A percentile compares a stretch with the other conserved stretches of the same genome.
phyloP scores from a whole-genome alignment of 2,888 invertebrate genomes.

The Acleris emargana region DNA sequence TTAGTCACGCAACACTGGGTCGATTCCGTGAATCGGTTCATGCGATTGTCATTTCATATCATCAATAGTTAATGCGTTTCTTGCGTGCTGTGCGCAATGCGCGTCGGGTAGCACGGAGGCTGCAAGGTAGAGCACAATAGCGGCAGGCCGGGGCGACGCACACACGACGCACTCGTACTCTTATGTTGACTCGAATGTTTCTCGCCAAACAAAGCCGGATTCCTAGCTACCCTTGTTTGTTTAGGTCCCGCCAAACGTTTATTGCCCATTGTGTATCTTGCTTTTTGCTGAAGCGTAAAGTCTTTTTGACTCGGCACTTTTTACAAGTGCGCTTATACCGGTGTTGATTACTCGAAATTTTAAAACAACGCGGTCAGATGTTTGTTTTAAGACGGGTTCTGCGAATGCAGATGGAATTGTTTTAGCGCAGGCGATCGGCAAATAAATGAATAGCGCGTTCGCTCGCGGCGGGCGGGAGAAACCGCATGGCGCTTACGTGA shows the following conservation, averaged over 20 bases:
- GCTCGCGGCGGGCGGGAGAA: slow-evolving; percentile 53
- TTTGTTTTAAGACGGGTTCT: slow-evolving; percentile 41
- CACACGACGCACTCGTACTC: slow-evolving; percentile 38
- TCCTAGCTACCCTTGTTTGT: slow-evolving; percentile 83
- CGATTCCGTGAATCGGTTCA: slow-evolving; percentile 29
- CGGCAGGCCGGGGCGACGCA: slow-evolving; percentile 43
- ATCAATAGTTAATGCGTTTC: slow-evolving; percentile 20
- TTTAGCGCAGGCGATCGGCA: slow-evolving; percentile 50
- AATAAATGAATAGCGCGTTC: slow-evolving; percentile 45
- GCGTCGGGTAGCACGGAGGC: slow-evolving; percentile 2
- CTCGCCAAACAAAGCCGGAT: slow-evolving; percentile 81
- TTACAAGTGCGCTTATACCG: slow-evolving; percentile 76
- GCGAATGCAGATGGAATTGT: slow-evolving; percentile 48
- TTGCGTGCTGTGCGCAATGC: slow-evolving; percentile 22
- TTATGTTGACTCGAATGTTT: slow-evolving; percentile 78
- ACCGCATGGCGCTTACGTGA: slow-evolving; percentile 56
- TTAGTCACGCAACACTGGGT: slow-evolving; percentile 27
- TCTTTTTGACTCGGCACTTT: slow-evolving; percentile 82
- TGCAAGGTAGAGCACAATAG: slow-evolving; percentile 11
- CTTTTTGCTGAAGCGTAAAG: slow-evolving; percentile 78
- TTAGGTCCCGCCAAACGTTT: slow-evolving; percentile 81
- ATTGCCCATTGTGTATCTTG: slow-evolving; percentile 81
- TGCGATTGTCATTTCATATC: slow-evolving; percentile 29
- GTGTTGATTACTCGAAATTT: slow-evolving; percentile 64
- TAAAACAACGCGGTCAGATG: slow-evolving; percentile 49